Conservation (phyloP, 2,113 vertebrate genomes). For the Rhinopomastus cyanomelas region DNA sequence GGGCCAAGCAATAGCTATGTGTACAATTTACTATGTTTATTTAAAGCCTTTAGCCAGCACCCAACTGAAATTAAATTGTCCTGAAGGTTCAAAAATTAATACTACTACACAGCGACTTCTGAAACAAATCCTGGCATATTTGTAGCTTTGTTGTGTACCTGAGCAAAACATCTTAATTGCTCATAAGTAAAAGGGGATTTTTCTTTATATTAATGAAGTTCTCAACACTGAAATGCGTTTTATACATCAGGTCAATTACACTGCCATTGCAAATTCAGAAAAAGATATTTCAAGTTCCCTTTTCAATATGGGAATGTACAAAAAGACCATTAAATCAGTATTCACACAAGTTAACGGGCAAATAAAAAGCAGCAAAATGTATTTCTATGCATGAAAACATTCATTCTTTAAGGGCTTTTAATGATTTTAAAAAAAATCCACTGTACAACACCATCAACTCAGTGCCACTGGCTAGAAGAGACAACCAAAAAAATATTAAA, state of each 20-base stretch:
- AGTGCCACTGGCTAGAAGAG: background rate
- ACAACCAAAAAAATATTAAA: background rate
- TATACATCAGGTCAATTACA: background rate
- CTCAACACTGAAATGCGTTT: background rate
- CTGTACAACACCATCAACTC: background rate
- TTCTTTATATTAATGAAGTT: slow-evolving; percentile 15
- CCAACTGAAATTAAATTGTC: background rate
- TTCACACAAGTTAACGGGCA: background rate
- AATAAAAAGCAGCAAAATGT: slow-evolving; percentile 5
- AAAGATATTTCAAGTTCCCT: slow-evolving; percentile 8
- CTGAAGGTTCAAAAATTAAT: slow-evolving; percentile 4
- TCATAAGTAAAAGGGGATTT: background rate
- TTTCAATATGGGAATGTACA: background rate
- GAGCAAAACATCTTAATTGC: slow-evolving; percentile 10
- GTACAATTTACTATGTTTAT: background rate
- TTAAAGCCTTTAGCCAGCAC: background rate
- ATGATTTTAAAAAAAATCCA: background rate
- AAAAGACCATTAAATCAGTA: slow-evolving; percentile 8
- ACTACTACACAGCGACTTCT: background rate
- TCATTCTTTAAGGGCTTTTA: background rate
- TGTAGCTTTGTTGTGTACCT: background rate
- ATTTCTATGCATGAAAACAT: background rate
- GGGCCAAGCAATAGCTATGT: background rate
- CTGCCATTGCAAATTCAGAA: slow-evolving; percentile 1
- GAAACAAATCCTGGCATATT: background rate